Evolutionary conservation across 2,888 invertebrate genomes (phyloP), one percentile per base, ranked within the genome.

Genomic region (Cephalotes varians): DNA sequence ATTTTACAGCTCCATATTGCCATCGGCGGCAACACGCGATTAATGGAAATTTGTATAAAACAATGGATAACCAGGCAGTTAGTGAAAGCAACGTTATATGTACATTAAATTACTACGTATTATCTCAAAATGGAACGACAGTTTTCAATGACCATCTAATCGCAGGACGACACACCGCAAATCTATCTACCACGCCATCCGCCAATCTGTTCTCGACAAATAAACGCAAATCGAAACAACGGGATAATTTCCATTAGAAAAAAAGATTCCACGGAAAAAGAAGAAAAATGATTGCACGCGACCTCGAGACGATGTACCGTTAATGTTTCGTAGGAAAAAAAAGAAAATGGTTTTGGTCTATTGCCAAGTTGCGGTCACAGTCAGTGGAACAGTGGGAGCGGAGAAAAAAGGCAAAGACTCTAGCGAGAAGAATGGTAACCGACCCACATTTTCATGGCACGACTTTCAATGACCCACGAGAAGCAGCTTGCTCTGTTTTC

Each of bases 351-450:
- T 87, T 86, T 88, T 92, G 91, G 88, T 91, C 81, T 79, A 73
- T 65, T 80, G 92, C 91, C 92, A 92, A 91, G 88, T 90, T 77
- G 86, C 76, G 84, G 85, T 69, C 31, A 85, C 83, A 83, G 88
- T 90, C 85, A 89, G 87, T 86, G 87, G 84, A 82, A 88, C 54
- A 47, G 28, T 40, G 60, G 64, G 49, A 25, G 6, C 2, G 31
- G 65, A 25, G 21, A 65, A 54, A 10, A 80, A 18, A 7, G 28
- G 18, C 15, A 34, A 40, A 37, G 37, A 34, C 7, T 37, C 10
- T 21, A 37, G 31, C 65, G 87, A n/a, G n/a, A 81, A 80, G 54
- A 69, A 44, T 31, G 80, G 85, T 85, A 79, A 79, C 69, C 69
- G 84, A 88, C 85, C 83, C 62, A 87, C 88, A 90, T 91, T 89